A percentile compares a stretch with the other conserved stretches of the same genome.
These are phyloP conservation scores for Smithornis capensis DNA, from an alignment of 2,113 vertebrate species.

Conservation along the genomic window DNA sequence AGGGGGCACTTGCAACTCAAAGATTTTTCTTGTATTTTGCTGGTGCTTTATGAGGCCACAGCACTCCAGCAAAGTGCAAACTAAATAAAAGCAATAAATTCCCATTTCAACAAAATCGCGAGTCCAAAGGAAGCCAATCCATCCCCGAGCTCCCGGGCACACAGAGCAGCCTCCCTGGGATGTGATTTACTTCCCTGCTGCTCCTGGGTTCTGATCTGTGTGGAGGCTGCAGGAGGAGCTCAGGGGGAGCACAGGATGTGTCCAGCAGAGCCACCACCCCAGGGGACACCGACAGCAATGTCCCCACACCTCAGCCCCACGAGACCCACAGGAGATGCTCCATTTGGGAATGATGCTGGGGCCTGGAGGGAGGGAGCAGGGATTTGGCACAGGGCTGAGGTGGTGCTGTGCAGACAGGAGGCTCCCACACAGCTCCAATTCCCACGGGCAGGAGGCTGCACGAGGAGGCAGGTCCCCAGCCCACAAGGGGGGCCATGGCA, in stretches of 20 bases:
- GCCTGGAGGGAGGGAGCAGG: not conserved
- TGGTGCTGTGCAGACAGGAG: not conserved
- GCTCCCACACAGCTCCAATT: not conserved
- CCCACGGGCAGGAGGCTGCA: not conserved
- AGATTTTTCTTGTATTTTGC: not conserved
- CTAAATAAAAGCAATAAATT: slow-evolving; percentile 29
- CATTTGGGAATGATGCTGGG: not conserved
- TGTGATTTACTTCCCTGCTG: not conserved
- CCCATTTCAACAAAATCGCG: accelerated
- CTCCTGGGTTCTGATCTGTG: not conserved
- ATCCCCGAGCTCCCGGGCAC: not conserved
- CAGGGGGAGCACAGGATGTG: not conserved
- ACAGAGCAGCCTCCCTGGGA: not conserved
- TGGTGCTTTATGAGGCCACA: not conserved
- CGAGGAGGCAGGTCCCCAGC: not conserved
- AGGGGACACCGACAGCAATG: not conserved
- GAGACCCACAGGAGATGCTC: accelerated
- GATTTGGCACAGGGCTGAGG: accelerated
- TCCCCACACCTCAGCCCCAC: not conserved
- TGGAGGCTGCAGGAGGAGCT: not conserved
- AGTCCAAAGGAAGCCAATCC: not conserved
- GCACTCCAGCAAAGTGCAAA: not conserved
- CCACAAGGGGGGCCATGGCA: not conserved
- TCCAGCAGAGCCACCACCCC: accelerated
- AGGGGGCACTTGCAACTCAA: not conserved